Conservation (phyloP, 2,797 vertebrate genomes). For the Lutjanus campechanus region DNA sequence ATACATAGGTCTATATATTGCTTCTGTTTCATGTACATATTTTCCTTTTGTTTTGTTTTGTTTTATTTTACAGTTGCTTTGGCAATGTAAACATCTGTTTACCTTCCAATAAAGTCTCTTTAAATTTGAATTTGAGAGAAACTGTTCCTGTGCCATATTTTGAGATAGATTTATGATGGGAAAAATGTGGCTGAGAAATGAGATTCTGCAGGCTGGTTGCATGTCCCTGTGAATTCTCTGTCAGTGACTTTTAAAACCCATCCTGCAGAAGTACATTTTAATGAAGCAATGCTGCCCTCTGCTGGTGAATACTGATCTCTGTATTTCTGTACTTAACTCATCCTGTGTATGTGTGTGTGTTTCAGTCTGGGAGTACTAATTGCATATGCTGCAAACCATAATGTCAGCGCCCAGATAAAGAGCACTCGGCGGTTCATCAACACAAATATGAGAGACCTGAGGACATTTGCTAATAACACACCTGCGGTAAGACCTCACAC, state of each 20-base stretch:
- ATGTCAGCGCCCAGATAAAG: constrained; percentile 88
- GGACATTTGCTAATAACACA: constrained; percentile 89
- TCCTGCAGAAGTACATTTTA: background rate
- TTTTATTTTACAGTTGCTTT: too few relatives aligned
- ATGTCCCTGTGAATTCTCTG: background rate
- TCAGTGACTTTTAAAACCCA: background rate
- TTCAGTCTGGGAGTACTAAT: constrained; percentile 80
- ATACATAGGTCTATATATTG: too few relatives aligned
- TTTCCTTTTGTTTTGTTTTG: too few relatives aligned
- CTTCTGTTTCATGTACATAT: too few relatives aligned
- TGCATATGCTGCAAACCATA: constrained; percentile 92
- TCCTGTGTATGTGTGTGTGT: constrained; percentile 38
- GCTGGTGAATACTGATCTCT: constrained; percentile 43
- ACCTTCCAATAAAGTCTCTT: too few relatives aligned
- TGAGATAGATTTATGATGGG: background rate
- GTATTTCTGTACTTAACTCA: background rate
- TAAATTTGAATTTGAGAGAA: too few relatives aligned
- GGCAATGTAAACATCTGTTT: too few relatives aligned
- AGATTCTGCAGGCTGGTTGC: background rate
- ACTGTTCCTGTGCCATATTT: background rate
- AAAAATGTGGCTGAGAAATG: background rate
- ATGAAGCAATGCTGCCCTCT: constrained; percentile 63
- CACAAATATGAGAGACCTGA: constrained; percentile 94
- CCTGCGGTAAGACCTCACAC: constrained; percentile 85
- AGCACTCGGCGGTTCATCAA: constrained; percentile 88